Evolutionary conservation across 2,888 invertebrate genomes (phyloP), one percentile per base, ranked within the genome.

Genomic region (Lepidochitona cinerea): DNA sequence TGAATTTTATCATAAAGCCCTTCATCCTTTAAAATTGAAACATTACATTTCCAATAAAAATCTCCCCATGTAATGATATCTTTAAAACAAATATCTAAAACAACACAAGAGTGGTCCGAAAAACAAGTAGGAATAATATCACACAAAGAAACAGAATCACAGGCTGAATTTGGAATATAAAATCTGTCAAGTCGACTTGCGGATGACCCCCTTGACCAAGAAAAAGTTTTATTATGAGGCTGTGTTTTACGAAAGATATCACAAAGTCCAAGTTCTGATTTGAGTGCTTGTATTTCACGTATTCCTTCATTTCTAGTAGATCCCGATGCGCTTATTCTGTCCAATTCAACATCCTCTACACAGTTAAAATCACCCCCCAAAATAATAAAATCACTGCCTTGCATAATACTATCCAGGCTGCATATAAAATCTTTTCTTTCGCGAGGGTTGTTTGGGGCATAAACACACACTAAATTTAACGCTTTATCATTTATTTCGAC

Each of bases 101-200:
- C 23, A 18, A 59, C 1, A 59, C 59, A 59, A 23, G 59, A 59
- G 29, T 59, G 59, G 26, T 26, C 59, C 14, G 59, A 59, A 59
- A 59, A 59, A 23, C 29, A 59, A 12, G 29, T 32, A 59, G 4
- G 59, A 2, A 32, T 29, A 14, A 59, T 32, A 59, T 59, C 59
- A 7, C 4, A 4, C 14, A 59, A 1, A 2, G 7, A 23, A n/a
- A 54, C 54, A 26, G 23, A 29, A 29, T 29, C 59, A 29, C 29
- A 14, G 14, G 29, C 32, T 14, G 12, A 14, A 59, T 26, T 59
- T 1, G 59, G 29, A 4, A 54, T 7, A 23, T 54, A 54, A 54
- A 54, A 54, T 54, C 54, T 54, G 54, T 54, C 54, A n/a, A 54
- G 26, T n/a, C n/a, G n/a, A n/a, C n/a, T n/a, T n/a, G n/a, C n/a